These are phyloP conservation scores for Molossus molossus DNA, from an alignment of 2,797 vertebrate genomes.

Conservation along the genomic window DNA sequence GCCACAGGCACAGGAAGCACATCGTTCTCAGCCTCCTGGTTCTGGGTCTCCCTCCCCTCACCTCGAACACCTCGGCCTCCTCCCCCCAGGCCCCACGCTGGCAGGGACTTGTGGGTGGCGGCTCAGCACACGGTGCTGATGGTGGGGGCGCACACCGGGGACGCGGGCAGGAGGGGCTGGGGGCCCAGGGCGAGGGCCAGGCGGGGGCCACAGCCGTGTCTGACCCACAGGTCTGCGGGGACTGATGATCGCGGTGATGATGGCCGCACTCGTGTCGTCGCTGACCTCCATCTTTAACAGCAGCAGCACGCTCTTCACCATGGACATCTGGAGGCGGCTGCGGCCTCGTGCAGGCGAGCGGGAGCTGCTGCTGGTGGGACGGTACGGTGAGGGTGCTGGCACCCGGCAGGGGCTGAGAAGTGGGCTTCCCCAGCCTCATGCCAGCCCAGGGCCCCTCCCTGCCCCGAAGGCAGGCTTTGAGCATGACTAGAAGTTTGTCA, in stretches of 20 bases:
- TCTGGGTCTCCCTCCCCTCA: constrained; percentile 91
- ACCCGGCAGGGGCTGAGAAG: rapidly evolving
- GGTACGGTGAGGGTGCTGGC: constrained; percentile 86
- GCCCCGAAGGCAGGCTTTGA: neutral
- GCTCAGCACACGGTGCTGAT: neutral
- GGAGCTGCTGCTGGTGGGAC: constrained; percentile 95
- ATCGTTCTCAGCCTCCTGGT: neutral
- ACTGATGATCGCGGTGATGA: constrained; percentile 96
- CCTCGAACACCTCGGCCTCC: constrained; percentile 91
- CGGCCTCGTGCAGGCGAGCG: constrained; percentile 91
- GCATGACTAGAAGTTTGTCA: neutral
- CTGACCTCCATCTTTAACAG: constrained; percentile 97
- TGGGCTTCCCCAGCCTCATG: rapidly evolving
- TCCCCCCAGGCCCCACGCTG: constrained; percentile 93
- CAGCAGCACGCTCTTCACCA: constrained; percentile 96
- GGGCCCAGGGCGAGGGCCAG: too few relatives aligned
- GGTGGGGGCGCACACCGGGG: neutral
- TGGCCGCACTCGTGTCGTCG: constrained; percentile 96
- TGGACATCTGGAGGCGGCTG: constrained; percentile 96
- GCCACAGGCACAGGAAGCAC: rapidly evolving
- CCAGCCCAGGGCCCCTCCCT: neutral
- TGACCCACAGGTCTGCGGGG: constrained; percentile 92
- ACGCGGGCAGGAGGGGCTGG: constrained; percentile 75
- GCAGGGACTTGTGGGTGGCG: constrained; percentile 72
- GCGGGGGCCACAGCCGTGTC: neutral